Conservation (phyloP, 1,140 invertebrate genomes). For the Agrilus planipennis region DNA sequence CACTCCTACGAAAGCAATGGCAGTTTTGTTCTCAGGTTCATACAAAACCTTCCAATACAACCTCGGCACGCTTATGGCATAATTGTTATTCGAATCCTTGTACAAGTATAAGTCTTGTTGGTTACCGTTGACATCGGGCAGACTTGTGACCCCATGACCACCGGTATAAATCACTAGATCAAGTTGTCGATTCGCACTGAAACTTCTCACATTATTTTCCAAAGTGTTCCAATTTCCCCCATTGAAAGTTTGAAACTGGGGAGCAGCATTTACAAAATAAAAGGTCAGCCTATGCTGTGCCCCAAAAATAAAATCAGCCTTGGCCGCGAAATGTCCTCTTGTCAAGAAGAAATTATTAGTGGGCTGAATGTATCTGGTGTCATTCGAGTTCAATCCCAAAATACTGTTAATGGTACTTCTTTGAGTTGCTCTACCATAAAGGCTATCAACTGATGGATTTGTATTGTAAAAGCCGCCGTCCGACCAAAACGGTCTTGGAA, state of each 20-base stretch:
- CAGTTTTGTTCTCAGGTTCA: constrained; percentile 36
- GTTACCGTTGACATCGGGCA: constrained; percentile 29
- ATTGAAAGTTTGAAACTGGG: constrained; percentile 47
- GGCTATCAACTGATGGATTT: constrained; percentile 12
- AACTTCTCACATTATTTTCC: constrained; percentile 36
- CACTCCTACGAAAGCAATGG: constrained; percentile 46
- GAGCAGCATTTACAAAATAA: constrained; percentile 42
- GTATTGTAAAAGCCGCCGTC: constrained; percentile 25
- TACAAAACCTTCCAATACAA: constrained; percentile 52
- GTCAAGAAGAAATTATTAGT: constrained; percentile 35
- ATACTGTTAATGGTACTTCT: constrained; percentile 20
- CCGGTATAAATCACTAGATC: constrained; percentile 45
- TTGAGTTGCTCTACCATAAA: constrained; percentile 26
- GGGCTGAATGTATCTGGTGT: constrained; percentile 20
- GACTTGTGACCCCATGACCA: constrained; percentile 38
- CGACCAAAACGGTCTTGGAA: constrained; percentile 21
- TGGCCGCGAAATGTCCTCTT: constrained; percentile 45
- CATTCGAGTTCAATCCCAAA: constrained; percentile 25
- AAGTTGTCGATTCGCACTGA: constrained; percentile 16
- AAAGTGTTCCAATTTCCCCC: constrained; percentile 41
- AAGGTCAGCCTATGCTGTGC: constrained; percentile 40
- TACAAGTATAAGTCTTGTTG: constrained; percentile 38
- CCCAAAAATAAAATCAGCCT: constrained; percentile 47
- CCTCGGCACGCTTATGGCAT: constrained; percentile 40
- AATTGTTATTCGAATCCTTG: constrained; percentile 32